A percentile compares a stretch with the other conserved stretches of the same genome.
These are phyloP conservation scores for Circaetus cinerascens DNA, from an alignment of 2,113 vertebrate genomes.

Conservation along the genomic window DNA sequence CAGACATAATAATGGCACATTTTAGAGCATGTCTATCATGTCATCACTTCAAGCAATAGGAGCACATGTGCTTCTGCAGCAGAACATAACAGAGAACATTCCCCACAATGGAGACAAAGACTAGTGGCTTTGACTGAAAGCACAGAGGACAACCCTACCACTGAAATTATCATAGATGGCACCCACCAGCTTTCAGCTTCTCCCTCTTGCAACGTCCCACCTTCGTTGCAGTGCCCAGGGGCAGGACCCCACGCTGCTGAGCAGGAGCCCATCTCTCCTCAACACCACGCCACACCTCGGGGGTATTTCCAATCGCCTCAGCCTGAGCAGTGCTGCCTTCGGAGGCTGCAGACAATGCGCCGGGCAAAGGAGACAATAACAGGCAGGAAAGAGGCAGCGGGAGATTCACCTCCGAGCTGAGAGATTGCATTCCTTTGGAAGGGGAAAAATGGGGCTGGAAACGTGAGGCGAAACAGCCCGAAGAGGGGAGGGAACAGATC, in stretches of 20 bases:
- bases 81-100: background rate
- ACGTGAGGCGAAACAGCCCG: background rate
- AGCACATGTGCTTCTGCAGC: background rate
- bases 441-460: background rate
- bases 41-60: background rate
- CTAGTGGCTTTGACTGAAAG: background rate
- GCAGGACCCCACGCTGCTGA: background rate
- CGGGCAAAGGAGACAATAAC: background rate
- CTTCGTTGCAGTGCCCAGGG: background rate
- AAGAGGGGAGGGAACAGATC: background rate
- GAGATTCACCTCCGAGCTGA: background rate
- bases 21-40: background rate
- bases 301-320: background rate
- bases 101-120: background rate
- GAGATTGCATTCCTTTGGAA: background rate
- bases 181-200: background rate
- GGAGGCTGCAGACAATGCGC: background rate
- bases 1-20: slow-evolving; percentile 10
- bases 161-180: background rate
- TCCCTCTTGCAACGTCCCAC: background rate
- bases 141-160: background rate
- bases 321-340: background rate
- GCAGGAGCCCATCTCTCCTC: background rate
- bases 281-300: accelerated
- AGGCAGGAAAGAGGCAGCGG: background rate